phyloP scores from a whole-genome alignment of 1,140 invertebrate species.

The Leptoteleia sp. region DNA sequence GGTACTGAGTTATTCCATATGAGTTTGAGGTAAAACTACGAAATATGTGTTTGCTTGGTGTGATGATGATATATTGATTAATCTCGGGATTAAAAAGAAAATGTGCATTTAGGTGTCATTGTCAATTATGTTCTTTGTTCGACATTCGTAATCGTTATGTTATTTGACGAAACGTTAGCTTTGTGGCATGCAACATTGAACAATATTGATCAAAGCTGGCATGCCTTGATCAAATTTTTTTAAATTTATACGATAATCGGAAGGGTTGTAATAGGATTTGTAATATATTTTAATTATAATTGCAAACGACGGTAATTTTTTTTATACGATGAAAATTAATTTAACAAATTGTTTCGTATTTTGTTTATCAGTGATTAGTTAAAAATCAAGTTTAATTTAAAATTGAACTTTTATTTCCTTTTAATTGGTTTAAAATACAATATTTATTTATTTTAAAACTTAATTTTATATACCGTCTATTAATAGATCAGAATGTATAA shows the following conservation, averaged over 20 bases:
- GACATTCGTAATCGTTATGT: constrained; percentile 40
- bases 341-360: too few species aligned
- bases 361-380: too few species aligned
- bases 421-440: too few species aligned
- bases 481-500: neutral
- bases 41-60: constrained; percentile 69
- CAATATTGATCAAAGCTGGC: constrained; percentile 27
- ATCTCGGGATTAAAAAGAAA: constrained; percentile 31
- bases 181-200: constrained; percentile 57
- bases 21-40: constrained; percentile 79
- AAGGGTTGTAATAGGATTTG: constrained; percentile 19
- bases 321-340: neutral
- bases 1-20: constrained; percentile 81
- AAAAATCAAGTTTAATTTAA: too few species aligned
- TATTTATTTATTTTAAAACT: too few species aligned
- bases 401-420: too few species aligned
- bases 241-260: constrained; percentile 11
- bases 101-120: constrained; percentile 42
- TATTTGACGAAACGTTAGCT: constrained; percentile 45
- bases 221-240: constrained; percentile 40
- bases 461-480: neutral
- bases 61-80: constrained; percentile 61
- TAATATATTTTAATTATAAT: too few species aligned
- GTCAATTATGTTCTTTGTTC: constrained; percentile 31
- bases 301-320: too few species aligned